Percentiles rank a stretch among this genome's conserved stretches.
These are phyloP conservation scores for Tetraneura akinire DNA, from an alignment of 1,140 invertebrate genomes.

Conservation along the genomic window DNA sequence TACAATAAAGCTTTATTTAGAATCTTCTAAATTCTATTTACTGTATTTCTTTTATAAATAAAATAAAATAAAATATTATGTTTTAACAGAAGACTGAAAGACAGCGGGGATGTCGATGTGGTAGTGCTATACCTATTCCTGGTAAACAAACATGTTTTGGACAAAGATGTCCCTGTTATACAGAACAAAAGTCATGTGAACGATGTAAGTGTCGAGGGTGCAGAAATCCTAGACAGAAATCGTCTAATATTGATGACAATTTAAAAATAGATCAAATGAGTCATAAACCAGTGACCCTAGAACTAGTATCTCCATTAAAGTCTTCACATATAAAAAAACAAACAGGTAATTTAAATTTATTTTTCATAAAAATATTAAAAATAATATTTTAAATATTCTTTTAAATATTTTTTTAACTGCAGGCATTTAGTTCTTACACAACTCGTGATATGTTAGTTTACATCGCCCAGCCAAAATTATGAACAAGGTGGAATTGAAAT, in stretches of 20 bases:
- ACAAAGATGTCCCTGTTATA: conserved; percentile 90
- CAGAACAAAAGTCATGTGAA: conserved; percentile 79
- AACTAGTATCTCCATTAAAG: conserved; percentile 25
- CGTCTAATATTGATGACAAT: not conserved
- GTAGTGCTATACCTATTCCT: conserved; percentile 84
- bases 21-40: no score
- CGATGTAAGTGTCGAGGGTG: conserved; percentile 89
- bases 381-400: no score
- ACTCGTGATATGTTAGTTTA: conserved; percentile 8
- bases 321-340: not conserved
- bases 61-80: not conserved
- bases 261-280: not conserved
- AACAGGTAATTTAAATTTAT: not conserved
- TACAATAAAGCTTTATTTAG: no score
- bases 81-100: conserved; percentile 20
- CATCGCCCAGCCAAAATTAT: not conserved
- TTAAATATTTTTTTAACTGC: no score
- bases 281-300: conserved; percentile 34
- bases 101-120: conserved; percentile 81
- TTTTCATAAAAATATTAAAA: no score
- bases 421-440: conserved; percentile 25
- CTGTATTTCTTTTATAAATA: not conserved
- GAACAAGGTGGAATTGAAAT: no score
- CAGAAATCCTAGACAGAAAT: conserved; percentile 69
- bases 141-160: conserved; percentile 90